phyloP scores from a whole-genome alignment of 2,797 vertebrate genomes.

The Onychomys torridus region DNA sequence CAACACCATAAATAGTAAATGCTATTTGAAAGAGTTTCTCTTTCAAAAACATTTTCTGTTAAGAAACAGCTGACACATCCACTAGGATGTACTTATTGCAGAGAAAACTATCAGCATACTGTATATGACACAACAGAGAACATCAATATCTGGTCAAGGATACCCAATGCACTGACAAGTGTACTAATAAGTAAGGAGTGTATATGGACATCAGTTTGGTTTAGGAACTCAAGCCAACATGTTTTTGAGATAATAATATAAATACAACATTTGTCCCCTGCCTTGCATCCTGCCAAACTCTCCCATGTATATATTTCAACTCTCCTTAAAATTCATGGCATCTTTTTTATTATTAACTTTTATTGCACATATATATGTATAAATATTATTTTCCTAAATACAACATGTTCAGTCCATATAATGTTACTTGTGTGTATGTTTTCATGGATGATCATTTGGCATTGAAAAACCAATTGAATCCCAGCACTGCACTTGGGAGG shows the following conservation, averaged over 20 bases:
- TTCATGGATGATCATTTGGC: background rate
- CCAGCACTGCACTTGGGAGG: no score
- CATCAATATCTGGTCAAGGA: background rate
- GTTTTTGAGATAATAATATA: background rate
- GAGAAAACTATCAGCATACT: background rate
- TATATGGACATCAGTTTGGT: background rate
- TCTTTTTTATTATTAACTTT: no score
- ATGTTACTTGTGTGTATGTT: background rate
- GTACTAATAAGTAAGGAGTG: background rate
- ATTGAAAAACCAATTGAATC: no score
- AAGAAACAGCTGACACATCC: background rate
- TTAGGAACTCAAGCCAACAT: background rate
- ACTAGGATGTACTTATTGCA: background rate
- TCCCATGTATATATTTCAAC: background rate
- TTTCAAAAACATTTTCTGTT: slow-evolving; percentile 6
- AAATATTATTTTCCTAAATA: background rate
- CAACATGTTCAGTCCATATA: background rate
- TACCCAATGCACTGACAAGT: background rate
- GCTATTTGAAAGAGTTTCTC: background rate
- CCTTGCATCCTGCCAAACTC: background rate
- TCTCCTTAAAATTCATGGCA: background rate
- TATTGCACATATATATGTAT: background rate
- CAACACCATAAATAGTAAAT: background rate
- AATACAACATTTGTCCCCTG: background rate
- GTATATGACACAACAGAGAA: background rate